Base-by-base conservation (phyloP, 2,797 vertebrate genomes). In the Rallus crepitans region DNA sequence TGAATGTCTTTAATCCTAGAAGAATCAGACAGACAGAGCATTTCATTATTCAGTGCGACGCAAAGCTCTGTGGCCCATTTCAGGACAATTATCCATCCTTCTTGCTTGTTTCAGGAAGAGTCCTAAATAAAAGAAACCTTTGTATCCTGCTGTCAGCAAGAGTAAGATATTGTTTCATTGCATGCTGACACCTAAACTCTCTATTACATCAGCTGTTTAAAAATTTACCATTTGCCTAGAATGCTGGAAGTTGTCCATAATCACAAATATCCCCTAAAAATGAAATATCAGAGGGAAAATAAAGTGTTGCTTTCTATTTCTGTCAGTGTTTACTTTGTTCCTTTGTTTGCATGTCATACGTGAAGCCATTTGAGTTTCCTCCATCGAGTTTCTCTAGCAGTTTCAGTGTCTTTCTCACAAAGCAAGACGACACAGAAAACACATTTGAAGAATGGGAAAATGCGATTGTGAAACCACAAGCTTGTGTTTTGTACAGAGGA, bases 361-460 rank as follows among this genome's bases (percentile, higher is more conserved):
- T 6, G 2, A 87, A 94, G 81, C 89, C 94, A 82, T 90, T 89
- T 87, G 90, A 37, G 89, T 85, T 95, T 96, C 92, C 96, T 95
- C 95, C 21, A 15, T 35, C 31, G 7, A 89, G 94, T 95, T 96
- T 97, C 88, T 94, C 86, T 96, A 94, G 79, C 95, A 94, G 61
- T 96, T 96, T 96, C 94, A 89, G 69, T 89, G 72, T 90, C 83
- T 95, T 95, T 96, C 90, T 93, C 39, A 7, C 86, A 83, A 82
- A 91, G 68, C 53, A 71, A 64, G 50, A 65, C 15, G 3, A 52
- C 69, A 96, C 86, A 93, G 95, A 93, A 95, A 94, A 94, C 64
- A 57, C 19, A 16, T n/a, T 94, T 96, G 91, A 94, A 96, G 96
- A 95, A 95, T 94, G 89, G 96, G 94, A 96, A 97, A 97, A 96